phyloP scores from a whole-genome alignment of 1,140 invertebrate species.

The Pomacea maculata region DNA sequence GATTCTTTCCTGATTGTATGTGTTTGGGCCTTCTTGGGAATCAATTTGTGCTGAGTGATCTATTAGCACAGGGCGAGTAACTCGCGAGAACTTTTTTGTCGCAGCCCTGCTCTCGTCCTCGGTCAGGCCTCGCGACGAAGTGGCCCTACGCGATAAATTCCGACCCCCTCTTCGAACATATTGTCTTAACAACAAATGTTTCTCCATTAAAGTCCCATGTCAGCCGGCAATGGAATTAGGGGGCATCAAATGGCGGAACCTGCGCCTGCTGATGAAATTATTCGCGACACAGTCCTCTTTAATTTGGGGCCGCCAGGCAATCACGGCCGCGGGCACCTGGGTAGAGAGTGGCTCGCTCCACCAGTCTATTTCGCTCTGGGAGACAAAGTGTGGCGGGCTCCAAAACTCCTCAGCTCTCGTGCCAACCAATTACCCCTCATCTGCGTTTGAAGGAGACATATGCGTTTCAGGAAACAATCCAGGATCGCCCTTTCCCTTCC shows the following conservation, averaged over 20 bases:
- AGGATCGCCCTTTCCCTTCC: not conserved
- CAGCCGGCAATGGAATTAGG: slow-evolving; percentile 27
- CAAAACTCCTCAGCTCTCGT: slow-evolving; percentile 8
- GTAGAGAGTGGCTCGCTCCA: no score
- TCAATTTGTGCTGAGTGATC: slow-evolving; percentile 17
- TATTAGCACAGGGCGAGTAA: slow-evolving; percentile 7
- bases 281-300: slow-evolving; percentile 25
- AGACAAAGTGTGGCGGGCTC: no score
- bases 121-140: not conserved
- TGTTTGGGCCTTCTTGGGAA: slow-evolving; percentile 21
- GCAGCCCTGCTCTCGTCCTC: not conserved
- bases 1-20: slow-evolving; percentile 27
- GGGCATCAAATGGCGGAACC: slow-evolving; percentile 23
- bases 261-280: slow-evolving; percentile 21
- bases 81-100: not conserved
- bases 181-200: slow-evolving; percentile 31
- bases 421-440: slow-evolving; percentile 25
- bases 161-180: slow-evolving; percentile 24
- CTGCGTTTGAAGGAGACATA: slow-evolving; percentile 28
- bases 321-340: not conserved
- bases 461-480: slow-evolving; percentile 24
- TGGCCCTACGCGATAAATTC: slow-evolving; percentile 19
- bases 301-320: slow-evolving; percentile 28
- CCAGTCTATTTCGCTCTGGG: no score
- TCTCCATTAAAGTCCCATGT: slow-evolving; percentile 33